Evolutionary conservation across 2,797 vertebrate genomes (phyloP).

Genomic region (Schizopygopsis malacanthus): DNA sequence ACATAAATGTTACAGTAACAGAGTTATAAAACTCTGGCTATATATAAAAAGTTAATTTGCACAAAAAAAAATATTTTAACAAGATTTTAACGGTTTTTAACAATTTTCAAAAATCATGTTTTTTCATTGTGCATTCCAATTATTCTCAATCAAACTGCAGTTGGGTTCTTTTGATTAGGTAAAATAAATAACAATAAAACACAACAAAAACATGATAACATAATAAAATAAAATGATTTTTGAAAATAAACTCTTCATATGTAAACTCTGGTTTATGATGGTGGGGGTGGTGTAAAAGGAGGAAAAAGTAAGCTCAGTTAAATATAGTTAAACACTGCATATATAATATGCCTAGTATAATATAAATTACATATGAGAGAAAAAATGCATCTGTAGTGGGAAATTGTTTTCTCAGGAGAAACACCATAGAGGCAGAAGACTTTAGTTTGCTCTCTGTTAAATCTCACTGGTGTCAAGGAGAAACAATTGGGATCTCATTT

Average conservation of each 20-base stretch:
- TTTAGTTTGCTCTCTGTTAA: not conserved
- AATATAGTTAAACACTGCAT: not conserved
- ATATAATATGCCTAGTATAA: not conserved
- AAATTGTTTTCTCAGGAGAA: not conserved
- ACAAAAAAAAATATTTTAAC: no score
- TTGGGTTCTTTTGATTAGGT: not conserved
- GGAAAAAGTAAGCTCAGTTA: not conserved
- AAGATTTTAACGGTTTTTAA: no score
- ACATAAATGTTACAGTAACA: no score
- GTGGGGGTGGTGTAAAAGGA: rapidly evolving
- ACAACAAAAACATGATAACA: no score
- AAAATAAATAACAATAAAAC: no score
- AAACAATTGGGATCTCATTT: not conserved
- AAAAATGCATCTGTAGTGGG: not conserved
- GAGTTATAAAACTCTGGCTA: not conserved
- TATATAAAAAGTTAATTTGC: not conserved
- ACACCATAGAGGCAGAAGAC: not conserved
- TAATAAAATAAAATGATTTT: no score
- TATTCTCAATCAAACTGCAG: no score
- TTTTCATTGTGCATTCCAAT: no score
- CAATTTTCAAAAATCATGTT: no score
- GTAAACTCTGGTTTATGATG: not conserved
- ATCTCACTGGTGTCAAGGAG: not conserved
- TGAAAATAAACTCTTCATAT: not conserved
- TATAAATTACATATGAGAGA: not conserved